A percentile compares a stretch with the other conserved stretches of the same genome.
Evolutionary conservation across 2,888 invertebrate species (phyloP).

Genomic region (Drosophila conformis): DNA sequence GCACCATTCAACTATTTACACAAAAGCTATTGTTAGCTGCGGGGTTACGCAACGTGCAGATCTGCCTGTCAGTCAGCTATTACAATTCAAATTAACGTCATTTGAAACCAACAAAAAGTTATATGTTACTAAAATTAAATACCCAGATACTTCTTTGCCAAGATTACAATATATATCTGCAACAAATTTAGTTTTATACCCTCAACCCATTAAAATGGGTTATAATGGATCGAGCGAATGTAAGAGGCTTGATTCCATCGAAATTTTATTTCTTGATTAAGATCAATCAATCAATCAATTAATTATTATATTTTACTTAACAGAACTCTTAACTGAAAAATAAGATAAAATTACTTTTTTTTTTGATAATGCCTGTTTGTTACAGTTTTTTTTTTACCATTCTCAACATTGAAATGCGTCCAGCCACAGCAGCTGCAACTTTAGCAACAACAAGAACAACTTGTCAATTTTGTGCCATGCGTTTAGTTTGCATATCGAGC

Average conservation of each 20-base stretch:
- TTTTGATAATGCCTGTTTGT: too few relatives aligned
- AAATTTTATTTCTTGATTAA: background rate
- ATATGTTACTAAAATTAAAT: background rate
- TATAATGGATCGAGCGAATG: background rate
- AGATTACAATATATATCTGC: background rate
- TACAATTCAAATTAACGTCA: slow-evolving; percentile 42
- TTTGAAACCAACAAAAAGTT: slow-evolving; percentile 9
- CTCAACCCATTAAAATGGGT: background rate
- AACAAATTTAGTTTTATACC: background rate
- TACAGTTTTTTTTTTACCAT: too few relatives aligned
- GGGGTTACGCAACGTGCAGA: slow-evolving; percentile 26
- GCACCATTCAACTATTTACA: slow-evolving; percentile 51
- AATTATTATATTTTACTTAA: too few relatives aligned
- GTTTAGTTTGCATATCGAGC: slow-evolving; percentile 6
- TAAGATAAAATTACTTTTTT: background rate
- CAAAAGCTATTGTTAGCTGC: slow-evolving; percentile 42
- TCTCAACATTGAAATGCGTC: background rate
- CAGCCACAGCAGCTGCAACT: background rate
- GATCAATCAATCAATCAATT: background rate
- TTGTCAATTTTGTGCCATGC: slow-evolving; percentile 41
- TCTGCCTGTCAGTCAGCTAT: slow-evolving; percentile 19
- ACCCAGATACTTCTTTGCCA: background rate
- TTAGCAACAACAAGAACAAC: slow-evolving; percentile 13
- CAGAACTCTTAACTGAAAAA: background rate
- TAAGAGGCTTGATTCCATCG: background rate